Base-by-base conservation (phyloP, 2,797 vertebrate species). In the Benthosema pterotum region DNA sequence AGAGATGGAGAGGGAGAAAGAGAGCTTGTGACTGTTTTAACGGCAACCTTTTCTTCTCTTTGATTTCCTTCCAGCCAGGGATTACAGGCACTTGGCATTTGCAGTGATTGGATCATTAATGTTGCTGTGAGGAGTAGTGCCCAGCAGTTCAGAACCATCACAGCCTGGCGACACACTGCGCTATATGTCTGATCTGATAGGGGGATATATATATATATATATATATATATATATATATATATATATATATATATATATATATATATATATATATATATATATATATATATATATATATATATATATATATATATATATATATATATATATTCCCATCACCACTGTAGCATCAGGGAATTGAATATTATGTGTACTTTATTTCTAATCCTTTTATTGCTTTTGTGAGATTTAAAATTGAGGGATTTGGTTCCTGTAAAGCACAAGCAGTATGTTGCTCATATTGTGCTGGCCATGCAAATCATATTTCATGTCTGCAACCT, bases 11-110 rank as follows among this genome's bases (percentile, higher is more conserved):
- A 60, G 66, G 4, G 71, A 72, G 74, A 66, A 73, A 67, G 61
- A 90, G 95, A 94, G 95, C 95, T 95, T 94, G 89, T 94, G 94
- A 98, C 98, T 98, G 95, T 98, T 97, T 38, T 94, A 95, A 94
- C 92, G 85, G 90, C 92, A 92, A 92, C 89, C 91, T 92, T 92
- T 92, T 88, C 83, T 86, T 89, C 80, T 80, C 91, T 93, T 92
- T 93, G 90, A 93, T 92, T 92, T 74, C 73, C 83, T 83, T 93
- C 91, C 91, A 93, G 86, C 71, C 80, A 87, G 80, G 89, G 90
- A 93, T 93, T 93, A 93, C 79, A 87, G 83, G 88, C 88, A 90
- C 90, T 92, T 91, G 90, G 91, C 89, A 90, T 92, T 92, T 90
- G 89, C 86, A 90, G 83, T 89, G 86, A 91, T 86, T 87, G 80